Evolutionary conservation across 2,113 vertebrate species (phyloP), one percentile per base, ranked within the genome.

Genomic region (Periophthalmodon schlosseri): DNA sequence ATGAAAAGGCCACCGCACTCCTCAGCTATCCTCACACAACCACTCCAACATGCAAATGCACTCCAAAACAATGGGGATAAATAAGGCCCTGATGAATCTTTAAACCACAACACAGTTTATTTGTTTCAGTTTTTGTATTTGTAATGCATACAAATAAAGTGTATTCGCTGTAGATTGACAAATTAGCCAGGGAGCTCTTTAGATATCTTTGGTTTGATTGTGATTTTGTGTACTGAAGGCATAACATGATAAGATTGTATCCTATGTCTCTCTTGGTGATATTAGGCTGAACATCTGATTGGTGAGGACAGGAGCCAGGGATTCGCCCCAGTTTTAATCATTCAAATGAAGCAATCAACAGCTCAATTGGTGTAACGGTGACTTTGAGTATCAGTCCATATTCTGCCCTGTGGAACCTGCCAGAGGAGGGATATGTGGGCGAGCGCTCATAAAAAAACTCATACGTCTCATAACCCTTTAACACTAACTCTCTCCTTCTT

Each of bases 341-440:
- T 90, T 86, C 81, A 77, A 89, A 86, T 78, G 49, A 88, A 90
- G 79, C 78, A 89, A 86, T 90, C 87, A 86, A 74, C 54, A 15
- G 76, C 74, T 85, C 77, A 81, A 82, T 84, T 89, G 80, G 70
- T 82, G 81, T 86, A 84, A 90, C 81, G 80, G 82, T 87, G 87
- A 91, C 86, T 89, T 87, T 87, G 84, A 76, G 72, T 81, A 33
- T 71, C 78, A 82, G 76, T 85, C 70, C 52, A 65, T 58, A 49
- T 74, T 73, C 65, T 21, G 78, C 69, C 57, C 73, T 36, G 70
- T 83, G 76, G 84, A 88, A 85, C 61, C 71, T 82, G 85, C 82
- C 68, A 39, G 66, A 79, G 80, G 69, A 76, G 82, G 70, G 70
- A 72, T 60, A 78, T 69, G 66, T 84, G 78, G 70, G 81, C 12